Evolutionary conservation across 2,113 vertebrate genomes (phyloP).

Genomic region (Pyrgilauda ruficollis): DNA sequence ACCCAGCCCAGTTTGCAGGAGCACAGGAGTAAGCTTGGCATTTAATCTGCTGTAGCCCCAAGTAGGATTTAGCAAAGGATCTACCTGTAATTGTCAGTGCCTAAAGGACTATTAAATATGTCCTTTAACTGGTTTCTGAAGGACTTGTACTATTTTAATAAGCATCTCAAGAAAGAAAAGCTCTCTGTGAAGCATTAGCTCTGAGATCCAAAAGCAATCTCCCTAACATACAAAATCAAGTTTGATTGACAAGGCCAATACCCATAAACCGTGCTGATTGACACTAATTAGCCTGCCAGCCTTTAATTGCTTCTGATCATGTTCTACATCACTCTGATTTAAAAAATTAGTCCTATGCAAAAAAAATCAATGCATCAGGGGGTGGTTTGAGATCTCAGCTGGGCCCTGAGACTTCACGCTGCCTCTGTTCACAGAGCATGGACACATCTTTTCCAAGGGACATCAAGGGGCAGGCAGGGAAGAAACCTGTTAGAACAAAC

Average conservation of each 20-base stretch:
- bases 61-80: not conserved
- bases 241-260: constrained; percentile 38
- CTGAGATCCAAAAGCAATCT: not conserved
- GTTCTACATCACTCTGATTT: constrained; percentile 42
- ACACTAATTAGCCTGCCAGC: constrained; percentile 34
- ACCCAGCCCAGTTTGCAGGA: not conserved
- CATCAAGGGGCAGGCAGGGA: not conserved
- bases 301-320: constrained; percentile 49
- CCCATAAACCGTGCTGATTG: constrained; percentile 26
- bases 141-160: not conserved
- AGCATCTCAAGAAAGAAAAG: not conserved
- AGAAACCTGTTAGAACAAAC: not conserved
- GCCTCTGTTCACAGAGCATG: accelerated
- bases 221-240: not conserved
- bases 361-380: not conserved
- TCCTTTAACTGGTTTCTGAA: constrained; percentile 4
- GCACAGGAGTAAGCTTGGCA: accelerated
- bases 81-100: not conserved
- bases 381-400: not conserved
- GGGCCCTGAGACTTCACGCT: not conserved
- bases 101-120: not conserved
- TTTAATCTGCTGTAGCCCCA: not conserved
- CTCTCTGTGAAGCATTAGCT: not conserved
- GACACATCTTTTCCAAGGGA: not conserved
- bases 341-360: not conserved